Evolutionary conservation across 2,888 invertebrate species (phyloP).

Genomic region (Drosophila differens): DNA sequence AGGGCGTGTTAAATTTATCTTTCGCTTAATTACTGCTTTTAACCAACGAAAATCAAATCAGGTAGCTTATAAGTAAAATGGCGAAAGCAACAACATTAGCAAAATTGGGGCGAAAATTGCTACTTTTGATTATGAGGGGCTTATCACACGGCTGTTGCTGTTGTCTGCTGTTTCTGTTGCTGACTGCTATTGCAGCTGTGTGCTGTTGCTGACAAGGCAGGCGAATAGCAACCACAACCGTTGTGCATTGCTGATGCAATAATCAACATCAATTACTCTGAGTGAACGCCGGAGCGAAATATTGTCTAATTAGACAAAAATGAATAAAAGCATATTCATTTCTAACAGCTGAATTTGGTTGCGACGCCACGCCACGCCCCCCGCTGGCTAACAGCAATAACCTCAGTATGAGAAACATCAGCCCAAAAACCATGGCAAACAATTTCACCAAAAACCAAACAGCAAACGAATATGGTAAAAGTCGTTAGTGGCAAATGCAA

Average conservation of each 20-base stretch:
- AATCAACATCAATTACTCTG: conserved; percentile 67
- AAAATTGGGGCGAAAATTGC: conserved; percentile 41
- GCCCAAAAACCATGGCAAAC: conserved; percentile 39
- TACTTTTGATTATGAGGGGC: conserved; percentile 13
- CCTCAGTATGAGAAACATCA: not conserved
- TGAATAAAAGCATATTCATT: conserved; percentile 45
- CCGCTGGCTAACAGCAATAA: not conserved
- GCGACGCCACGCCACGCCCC: not conserved
- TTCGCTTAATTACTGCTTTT: not conserved
- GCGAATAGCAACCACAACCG: not conserved
- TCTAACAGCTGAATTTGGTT: conserved; percentile 44
- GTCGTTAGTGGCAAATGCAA: conserved; percentile 77
- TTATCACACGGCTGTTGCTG: not conserved
- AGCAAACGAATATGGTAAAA: conserved; percentile 74
- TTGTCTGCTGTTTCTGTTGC: not conserved
- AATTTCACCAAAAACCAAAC: conserved; percentile 60
- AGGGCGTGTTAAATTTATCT: not conserved
- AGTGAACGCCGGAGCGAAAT: conserved; percentile 46
- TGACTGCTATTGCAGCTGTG: not conserved
- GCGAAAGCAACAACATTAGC: conserved; percentile 3
- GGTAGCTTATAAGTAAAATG: conserved; percentile 24
- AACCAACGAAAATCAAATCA: conserved; percentile 36
- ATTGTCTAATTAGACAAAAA: conserved; percentile 69
- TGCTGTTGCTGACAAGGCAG: conserved; percentile 5
- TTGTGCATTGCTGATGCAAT: conserved; percentile 31